phyloP scores from a whole-genome alignment of 2,113 vertebrate genomes.

The Amia ocellicauda region DNA sequence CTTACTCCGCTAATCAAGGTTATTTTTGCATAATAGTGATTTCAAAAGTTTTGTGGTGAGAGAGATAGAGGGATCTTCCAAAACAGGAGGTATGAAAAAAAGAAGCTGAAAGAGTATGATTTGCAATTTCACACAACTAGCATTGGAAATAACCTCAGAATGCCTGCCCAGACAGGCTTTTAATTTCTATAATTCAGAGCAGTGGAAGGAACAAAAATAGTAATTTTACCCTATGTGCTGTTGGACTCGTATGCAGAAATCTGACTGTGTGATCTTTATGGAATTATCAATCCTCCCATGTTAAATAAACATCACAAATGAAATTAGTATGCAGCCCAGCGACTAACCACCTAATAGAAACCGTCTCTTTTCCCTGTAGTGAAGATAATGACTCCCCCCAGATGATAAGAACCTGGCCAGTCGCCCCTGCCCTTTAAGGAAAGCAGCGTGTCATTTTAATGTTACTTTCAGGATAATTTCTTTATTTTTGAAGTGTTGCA shows the following conservation, averaged over 20 bases:
- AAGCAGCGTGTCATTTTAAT: too few relatives aligned
- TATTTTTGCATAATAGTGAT: constrained; percentile 28
- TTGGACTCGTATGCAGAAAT: not conserved
- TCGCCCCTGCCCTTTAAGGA: too few relatives aligned
- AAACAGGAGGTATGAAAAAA: constrained; percentile 22
- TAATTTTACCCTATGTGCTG: not conserved
- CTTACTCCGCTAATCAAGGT: constrained; percentile 21
- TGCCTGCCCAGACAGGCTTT: constrained; percentile 9
- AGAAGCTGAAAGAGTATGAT: constrained; percentile 17
- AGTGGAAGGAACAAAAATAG: constrained; percentile 1
- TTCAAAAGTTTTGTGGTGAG: constrained; percentile 30
- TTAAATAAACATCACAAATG: too few relatives aligned
- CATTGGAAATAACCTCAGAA: constrained; percentile 21
- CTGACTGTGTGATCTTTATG: too few relatives aligned
- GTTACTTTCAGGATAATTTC: too few relatives aligned
- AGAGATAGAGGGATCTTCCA: constrained; percentile 27
- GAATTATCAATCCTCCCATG: too few relatives aligned
- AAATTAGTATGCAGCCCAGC: too few relatives aligned
- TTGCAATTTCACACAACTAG: constrained; percentile 16
- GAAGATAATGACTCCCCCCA: constrained; percentile 1
- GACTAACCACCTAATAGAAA: not conserved
- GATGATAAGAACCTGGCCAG: too few relatives aligned
- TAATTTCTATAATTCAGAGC: not conserved
- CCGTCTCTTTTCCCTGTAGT: not conserved
- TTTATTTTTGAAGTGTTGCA: not conserved